A percentile compares a stretch with the other conserved stretches of the same genome.
Conservation (phyloP, 2,888 invertebrate genomes). For the Orthosia gracilis region DNA sequence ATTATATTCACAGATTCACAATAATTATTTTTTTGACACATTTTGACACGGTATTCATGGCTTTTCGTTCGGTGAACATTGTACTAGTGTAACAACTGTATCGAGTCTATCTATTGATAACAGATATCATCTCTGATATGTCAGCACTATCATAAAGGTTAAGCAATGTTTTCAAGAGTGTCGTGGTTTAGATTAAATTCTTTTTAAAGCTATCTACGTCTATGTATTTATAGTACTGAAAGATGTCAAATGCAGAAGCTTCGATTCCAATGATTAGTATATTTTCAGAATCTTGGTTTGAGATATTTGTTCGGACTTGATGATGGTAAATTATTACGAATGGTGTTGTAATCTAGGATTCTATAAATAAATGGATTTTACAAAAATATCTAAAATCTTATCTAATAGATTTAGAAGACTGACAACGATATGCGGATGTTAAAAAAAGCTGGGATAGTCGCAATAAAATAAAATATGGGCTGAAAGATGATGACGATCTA, state of each 20-base stretch:
- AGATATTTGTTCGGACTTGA: too few relatives aligned
- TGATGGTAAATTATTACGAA: neutral
- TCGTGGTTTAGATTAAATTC: constrained; percentile 38
- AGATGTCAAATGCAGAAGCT: neutral
- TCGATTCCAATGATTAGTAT: neutral
- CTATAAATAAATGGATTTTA: neutral
- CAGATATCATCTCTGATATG: constrained; percentile 62
- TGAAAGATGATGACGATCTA: neutral
- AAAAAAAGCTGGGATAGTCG: neutral
- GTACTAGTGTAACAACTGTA: constrained; percentile 40
- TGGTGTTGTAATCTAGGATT: too few relatives aligned
- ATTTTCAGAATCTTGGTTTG: neutral
- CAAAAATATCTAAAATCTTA: neutral
- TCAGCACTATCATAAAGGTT: constrained; percentile 61
- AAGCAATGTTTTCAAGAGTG: constrained; percentile 57
- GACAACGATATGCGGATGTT: neutral
- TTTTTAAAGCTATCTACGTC: constrained; percentile 15
- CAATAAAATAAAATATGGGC: neutral
- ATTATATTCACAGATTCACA: constrained; percentile 33
- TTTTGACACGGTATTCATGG: constrained; percentile 50
- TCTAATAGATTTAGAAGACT: neutral
- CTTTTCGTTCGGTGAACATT: constrained; percentile 37
- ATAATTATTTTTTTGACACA: constrained; percentile 37
- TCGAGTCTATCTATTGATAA: constrained; percentile 36
- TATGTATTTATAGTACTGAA: constrained; percentile 1